Evolutionary conservation across 2,888 invertebrate species (phyloP).

Genomic region (Epsilonema sp.): DNA sequence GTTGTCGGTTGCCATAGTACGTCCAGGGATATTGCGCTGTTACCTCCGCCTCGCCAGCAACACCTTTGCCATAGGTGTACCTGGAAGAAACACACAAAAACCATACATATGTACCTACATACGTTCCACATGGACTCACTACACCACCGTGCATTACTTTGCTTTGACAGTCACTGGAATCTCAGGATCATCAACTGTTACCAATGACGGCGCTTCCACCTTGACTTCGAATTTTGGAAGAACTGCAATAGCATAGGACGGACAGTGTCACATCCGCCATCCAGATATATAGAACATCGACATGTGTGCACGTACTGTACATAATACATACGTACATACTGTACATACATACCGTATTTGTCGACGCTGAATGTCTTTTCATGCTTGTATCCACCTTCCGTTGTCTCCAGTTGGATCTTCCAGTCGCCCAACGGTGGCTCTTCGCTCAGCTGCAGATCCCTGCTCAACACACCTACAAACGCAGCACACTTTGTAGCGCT

Average conservation of each 20-base stretch:
- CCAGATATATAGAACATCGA: no score
- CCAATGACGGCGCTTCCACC: slow-evolving; percentile 58
- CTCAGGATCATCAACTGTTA: slow-evolving; percentile 57
- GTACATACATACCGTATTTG: slow-evolving; percentile 42
- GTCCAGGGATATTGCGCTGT: slow-evolving; percentile 11
- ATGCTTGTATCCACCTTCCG: no score
- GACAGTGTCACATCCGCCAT: no score
- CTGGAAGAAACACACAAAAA: no score
- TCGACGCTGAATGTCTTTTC: slow-evolving; percentile 61
- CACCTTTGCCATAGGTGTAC: slow-evolving; percentile 44
- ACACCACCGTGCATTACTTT: no score
- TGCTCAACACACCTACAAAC: slow-evolving; percentile 23
- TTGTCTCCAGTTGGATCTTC: slow-evolving; percentile 23
- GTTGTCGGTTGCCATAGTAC: background rate
- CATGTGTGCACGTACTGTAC: no score
- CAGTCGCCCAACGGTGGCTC: slow-evolving; percentile 32
- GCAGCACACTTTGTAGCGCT: background rate
- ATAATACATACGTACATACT: no score
- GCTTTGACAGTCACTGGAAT: slow-evolving; percentile 58
- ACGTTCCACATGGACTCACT: no score
- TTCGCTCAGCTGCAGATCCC: slow-evolving; percentile 24
- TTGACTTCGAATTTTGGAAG: slow-evolving; percentile 77
- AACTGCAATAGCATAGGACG: slow-evolving; percentile 34
- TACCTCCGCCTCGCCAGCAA: slow-evolving; percentile 37
- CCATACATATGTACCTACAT: no score